Base-by-base conservation (phyloP, 2,113 vertebrate genomes). In the Gopherus evgoodei region DNA sequence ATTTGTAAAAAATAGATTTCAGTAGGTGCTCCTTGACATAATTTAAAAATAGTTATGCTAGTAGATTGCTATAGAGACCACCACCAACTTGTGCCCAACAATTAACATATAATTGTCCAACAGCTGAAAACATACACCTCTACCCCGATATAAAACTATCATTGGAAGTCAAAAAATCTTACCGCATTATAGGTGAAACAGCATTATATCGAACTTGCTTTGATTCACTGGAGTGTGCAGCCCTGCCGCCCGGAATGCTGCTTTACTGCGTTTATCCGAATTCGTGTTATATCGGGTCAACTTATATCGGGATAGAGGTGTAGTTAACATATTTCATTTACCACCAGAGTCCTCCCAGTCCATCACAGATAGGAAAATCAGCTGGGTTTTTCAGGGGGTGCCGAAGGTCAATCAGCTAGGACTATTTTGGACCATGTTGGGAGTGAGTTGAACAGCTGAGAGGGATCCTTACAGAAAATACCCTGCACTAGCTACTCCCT, bases 311-410 rank as follows among this genome's bases (percentile, higher is more conserved):
- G 9, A 9, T 47, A 47, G 47, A 47, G 47, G 9, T 47, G 47
- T 47, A 94, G 84, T 91, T 96, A 95, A 87, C 94, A 84, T 91
- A 27, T 91, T 81, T 95, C 90, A 95, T 94, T 96, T 97, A 92
- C 90, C 86, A 22, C 50, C 83, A 93, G 87, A 89, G 90, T 91
- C 14, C 2, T 38, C 91, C 53, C 42, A 79, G 83, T 59, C 35
- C 88, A 31, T 88, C 75, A 87, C 79, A 92, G 79, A 91, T 87
- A 42, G 82, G 92, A 86, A 96, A 94, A 87, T 96, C 86, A 95
- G 3, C 86, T 89, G 22, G 44, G 80, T 42, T 91, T 93, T 89
- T 35, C 84, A 35, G 35, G 38, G 47, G 93, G 44, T 65, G 87
- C 84, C 81, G 93, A 85, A 96, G 90, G 94, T 95, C 93, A 81